Conservation (phyloP, 2,797 vertebrate genomes). For the Percopsis omiscomaycus region DNA sequence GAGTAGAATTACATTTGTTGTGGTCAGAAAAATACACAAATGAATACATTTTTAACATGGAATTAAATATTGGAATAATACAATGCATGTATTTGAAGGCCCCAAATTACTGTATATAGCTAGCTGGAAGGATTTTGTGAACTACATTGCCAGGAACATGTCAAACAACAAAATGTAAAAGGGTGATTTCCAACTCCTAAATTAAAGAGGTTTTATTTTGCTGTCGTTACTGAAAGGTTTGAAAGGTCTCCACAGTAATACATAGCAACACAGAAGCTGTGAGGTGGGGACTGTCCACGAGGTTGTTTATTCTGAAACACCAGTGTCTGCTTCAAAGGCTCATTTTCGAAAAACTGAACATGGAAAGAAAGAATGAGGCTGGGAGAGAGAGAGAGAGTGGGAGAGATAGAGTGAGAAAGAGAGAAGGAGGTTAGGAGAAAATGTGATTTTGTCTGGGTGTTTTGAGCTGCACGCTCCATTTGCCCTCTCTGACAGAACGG, state of each 20-base stretch:
- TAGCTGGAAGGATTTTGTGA: no score
- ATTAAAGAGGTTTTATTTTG: not conserved
- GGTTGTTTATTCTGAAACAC: conserved; percentile 47
- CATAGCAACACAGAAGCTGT: conserved; percentile 32
- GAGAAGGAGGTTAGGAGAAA: conserved; percentile 68
- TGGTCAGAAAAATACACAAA: no score
- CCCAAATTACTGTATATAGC: no score
- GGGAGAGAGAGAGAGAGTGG: conserved; percentile 43
- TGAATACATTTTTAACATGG: no score
- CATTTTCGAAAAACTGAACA: conserved; percentile 46
- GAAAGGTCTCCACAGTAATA: conserved; percentile 3
- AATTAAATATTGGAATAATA: no score
- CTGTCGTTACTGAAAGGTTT: not conserved
- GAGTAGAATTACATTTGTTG: no score
- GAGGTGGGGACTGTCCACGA: conserved; percentile 26
- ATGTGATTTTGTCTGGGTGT: conserved; percentile 75
- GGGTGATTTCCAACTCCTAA: conserved; percentile 4
- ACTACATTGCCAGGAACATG: no score
- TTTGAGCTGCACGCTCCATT: conserved; percentile 78
- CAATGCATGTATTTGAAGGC: no score
- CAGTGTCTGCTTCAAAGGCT: conserved; percentile 52
- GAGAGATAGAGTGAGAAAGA: conserved; percentile 40
- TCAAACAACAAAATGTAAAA: not conserved
- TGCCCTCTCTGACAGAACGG: conserved; percentile 76
- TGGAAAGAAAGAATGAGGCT: conserved; percentile 2